These are phyloP conservation scores for Pheosia gnoma DNA, from an alignment of 2,888 invertebrate species.

Conservation along the genomic window DNA sequence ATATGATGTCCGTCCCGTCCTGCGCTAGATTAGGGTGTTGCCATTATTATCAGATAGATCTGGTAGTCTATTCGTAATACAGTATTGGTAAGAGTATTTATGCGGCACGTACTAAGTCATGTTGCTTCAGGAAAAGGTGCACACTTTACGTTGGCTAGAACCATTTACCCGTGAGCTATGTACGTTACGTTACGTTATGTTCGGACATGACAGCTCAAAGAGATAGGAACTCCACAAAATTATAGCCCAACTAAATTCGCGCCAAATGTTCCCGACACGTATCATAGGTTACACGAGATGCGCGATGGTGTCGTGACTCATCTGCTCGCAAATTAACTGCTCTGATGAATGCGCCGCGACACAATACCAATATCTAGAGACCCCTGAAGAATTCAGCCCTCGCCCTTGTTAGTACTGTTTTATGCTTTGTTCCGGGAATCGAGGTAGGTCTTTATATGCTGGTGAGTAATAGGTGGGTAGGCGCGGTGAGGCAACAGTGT, in stretches of 20 bases:
- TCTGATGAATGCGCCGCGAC: conserved; percentile 75
- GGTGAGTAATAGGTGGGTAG: conserved; percentile 60
- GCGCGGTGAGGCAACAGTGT: conserved; percentile 64
- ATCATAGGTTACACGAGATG: conserved; percentile 65
- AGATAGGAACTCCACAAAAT: conserved; percentile 5
- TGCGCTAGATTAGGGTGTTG: no score
- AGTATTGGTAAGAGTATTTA: no score
- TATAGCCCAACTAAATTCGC: conserved; percentile 32
- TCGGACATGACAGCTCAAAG: not conserved
- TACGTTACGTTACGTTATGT: not conserved
- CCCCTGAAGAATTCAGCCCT: conserved; percentile 32
- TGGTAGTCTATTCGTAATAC: no score
- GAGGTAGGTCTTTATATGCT: conserved; percentile 43
- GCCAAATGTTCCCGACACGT: conserved; percentile 67
- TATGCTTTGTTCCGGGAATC: conserved; percentile 27
- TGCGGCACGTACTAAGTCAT: no score
- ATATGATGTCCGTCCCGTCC: no score
- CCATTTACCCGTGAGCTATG: not conserved
- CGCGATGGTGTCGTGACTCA: conserved; percentile 79
- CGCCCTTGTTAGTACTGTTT: conserved; percentile 26
- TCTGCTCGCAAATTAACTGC: conserved; percentile 80
- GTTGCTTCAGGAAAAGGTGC: no score
- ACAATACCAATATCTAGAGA: conserved; percentile 52
- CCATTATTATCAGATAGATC: no score
- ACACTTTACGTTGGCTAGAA: not conserved